Evolutionary conservation across 2,797 vertebrate genomes (phyloP).

Genomic region (Lycodopsis pacificus): DNA sequence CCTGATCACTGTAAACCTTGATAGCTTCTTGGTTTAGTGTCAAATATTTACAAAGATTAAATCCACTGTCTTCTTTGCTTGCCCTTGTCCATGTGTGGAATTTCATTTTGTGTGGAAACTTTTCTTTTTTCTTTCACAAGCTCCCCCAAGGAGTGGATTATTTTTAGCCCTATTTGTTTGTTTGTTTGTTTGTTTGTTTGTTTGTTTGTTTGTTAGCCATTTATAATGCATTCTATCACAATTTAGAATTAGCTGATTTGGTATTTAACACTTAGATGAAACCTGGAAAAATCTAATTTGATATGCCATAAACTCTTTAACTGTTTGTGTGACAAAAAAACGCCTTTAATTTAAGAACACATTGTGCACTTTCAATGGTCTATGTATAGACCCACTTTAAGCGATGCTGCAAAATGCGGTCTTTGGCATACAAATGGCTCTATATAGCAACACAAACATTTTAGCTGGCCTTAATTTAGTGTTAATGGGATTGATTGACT

Average conservation of each 20-base stretch:
- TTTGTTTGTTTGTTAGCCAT: neutral
- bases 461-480: neutral
- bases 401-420: neutral
- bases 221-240: neutral
- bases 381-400: neutral
- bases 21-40: neutral
- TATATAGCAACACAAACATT: neutral
- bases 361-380: neutral
- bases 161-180: neutral
- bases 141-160: no score
- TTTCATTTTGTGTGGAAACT: neutral
- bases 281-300: neutral
- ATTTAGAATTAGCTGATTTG: neutral
- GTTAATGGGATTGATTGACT: neutral
- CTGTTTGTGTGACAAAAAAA: neutral
- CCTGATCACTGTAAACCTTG: neutral
- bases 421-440: neutral
- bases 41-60: neutral
- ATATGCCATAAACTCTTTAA: neutral
- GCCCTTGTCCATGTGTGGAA: neutral
- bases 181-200: neutral
- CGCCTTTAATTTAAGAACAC: neutral
- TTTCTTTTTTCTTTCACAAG: neutral
- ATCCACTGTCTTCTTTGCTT: neutral
- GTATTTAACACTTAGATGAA: neutral